These are phyloP conservation scores for Elachura formosa DNA, from an alignment of 2,113 vertebrate species.

Conservation along the genomic window DNA sequence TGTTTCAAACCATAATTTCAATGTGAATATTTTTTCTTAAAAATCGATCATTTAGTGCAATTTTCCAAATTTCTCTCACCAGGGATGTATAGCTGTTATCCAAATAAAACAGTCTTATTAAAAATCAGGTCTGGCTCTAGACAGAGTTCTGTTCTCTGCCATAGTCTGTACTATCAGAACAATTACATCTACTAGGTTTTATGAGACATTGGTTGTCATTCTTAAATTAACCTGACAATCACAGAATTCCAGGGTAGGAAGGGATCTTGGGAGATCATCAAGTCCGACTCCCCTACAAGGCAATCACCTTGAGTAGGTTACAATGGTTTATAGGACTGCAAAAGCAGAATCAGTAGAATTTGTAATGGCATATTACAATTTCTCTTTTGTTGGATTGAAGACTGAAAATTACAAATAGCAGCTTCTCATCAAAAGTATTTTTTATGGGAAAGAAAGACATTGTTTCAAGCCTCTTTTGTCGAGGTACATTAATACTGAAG, in stretches of 20 bases:
- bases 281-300: neutral
- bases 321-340: neutral
- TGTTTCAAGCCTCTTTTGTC: neutral
- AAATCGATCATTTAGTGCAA: neutral
- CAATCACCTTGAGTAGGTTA: neutral
- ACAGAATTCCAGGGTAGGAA: neutral
- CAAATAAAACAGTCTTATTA: neutral
- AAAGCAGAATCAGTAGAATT: neutral
- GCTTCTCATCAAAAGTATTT: neutral
- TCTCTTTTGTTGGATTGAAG: neutral
- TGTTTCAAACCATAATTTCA: neutral
- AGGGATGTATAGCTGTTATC: neutral
- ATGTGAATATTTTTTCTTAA: neutral
- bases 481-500: neutral
- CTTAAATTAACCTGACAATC: neutral
- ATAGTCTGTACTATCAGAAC: neutral
- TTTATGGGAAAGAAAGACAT: neutral
- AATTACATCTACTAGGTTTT: neutral
- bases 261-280: neutral
- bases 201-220: neutral
- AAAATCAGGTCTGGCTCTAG: neutral
- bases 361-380: neutral
- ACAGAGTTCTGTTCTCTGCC: neutral
- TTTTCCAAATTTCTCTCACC: neutral
- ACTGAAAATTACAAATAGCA: neutral